Evolutionary conservation across 2,888 invertebrate species (phyloP).

Genomic region (Buathra laborator): DNA sequence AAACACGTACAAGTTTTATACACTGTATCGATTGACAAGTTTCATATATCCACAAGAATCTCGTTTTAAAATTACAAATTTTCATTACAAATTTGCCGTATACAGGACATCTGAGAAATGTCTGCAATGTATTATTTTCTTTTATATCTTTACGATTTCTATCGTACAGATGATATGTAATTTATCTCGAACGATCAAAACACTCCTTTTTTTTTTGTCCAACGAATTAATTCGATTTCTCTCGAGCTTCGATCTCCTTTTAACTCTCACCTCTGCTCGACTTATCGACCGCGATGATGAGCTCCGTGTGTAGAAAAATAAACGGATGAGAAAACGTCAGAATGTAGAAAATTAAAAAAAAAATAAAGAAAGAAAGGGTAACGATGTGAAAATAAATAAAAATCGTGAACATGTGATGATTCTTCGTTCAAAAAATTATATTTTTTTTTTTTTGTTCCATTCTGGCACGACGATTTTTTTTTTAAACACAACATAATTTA

Average conservation of each 20-base stretch:
- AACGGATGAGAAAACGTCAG: constrained; percentile 15
- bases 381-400: constrained; percentile 56
- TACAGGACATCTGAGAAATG: constrained; percentile 41
- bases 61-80: constrained; percentile 50
- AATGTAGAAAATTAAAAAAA: not conserved
- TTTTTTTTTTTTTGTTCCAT: constrained; percentile 81
- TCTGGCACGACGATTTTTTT: constrained; percentile 82
- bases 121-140: constrained; percentile 7
- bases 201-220: not conserved
- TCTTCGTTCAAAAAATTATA: constrained; percentile 84
- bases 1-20: constrained; percentile 47
- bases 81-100: constrained; percentile 35
- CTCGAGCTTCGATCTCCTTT: constrained; percentile 7
- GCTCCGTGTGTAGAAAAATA: not conserved
- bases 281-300: constrained; percentile 20
- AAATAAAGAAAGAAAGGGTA: constrained; percentile 28
- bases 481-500: constrained; percentile 85
- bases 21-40: constrained; percentile 55
- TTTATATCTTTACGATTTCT: constrained; percentile 23
- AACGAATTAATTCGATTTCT: constrained; percentile 15
- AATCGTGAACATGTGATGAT: constrained; percentile 64
- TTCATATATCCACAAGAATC: constrained; percentile 2
- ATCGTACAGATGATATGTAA: constrained; percentile 24
- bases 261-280: constrained; percentile 19
- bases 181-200: constrained; percentile 10